Evolutionary conservation across 1,140 invertebrate genomes (phyloP).

Genomic region (Dinothrombium tinctorium): DNA sequence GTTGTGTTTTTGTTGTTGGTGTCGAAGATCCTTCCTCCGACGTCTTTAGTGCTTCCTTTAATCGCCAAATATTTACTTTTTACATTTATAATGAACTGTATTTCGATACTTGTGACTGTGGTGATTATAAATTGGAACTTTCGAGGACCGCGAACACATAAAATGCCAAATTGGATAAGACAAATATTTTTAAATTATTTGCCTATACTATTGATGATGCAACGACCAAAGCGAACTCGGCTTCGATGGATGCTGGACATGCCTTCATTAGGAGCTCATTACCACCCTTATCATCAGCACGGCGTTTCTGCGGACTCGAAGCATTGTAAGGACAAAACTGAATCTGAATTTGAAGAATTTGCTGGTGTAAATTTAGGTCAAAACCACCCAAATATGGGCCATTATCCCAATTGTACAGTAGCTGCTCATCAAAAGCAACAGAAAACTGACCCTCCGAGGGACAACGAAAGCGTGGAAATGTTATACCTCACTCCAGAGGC

Average conservation of each 20-base stretch:
- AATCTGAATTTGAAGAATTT: background rate
- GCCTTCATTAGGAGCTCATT: constrained; percentile 24
- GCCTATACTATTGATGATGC: constrained; percentile 59
- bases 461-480: constrained; percentile 72
- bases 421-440: no score
- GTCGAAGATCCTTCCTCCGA: constrained; percentile 95
- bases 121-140: constrained; percentile 99
- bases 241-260: constrained; percentile 92
- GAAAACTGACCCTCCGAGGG: constrained; percentile 36
- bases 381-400: constrained; percentile 21
- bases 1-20: constrained; percentile 96
- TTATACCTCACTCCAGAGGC: constrained; percentile 71
- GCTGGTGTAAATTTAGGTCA: constrained; percentile 39
- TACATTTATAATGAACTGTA: constrained; percentile 99
- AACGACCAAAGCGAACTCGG: constrained; percentile 66
- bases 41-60: constrained; percentile 75
- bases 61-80: constrained; percentile 97
- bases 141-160: constrained; percentile 58
- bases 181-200: constrained; percentile 79
- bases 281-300: constrained; percentile 22
- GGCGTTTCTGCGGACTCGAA: constrained; percentile 23
- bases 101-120: constrained; percentile 93
- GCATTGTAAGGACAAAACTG: constrained; percentile 31
- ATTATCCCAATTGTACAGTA: background rate
- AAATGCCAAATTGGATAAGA: constrained; percentile 84